These are phyloP conservation scores for Polypterus bichir DNA, from an alignment of 2,113 vertebrate genomes.

Conservation along the genomic window DNA sequence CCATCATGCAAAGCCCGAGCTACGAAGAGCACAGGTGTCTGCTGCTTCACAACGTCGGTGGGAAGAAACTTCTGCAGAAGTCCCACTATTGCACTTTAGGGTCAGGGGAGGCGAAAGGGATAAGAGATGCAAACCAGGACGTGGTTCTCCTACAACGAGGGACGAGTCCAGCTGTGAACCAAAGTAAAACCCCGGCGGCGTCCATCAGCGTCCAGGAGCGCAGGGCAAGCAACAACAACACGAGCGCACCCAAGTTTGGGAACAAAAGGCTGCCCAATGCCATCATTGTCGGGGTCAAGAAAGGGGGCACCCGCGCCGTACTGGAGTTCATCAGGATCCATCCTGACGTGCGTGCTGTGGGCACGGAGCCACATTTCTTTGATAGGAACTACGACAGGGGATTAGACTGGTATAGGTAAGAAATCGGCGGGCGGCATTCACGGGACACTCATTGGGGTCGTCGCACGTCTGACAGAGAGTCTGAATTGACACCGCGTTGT, in stretches of 20 bases:
- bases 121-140: conserved; percentile 21
- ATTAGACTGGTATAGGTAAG: conserved; percentile 94
- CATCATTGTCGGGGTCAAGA: conserved; percentile 87
- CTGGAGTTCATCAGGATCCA: conserved; percentile 92
- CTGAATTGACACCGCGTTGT: too few species aligned
- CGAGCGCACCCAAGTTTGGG: conserved; percentile 42
- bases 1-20: conserved; percentile 48
- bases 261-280: conserved; percentile 77
- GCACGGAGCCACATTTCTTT: conserved; percentile 92
- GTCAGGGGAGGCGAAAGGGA: conserved; percentile 25
- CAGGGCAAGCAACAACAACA: conserved; percentile 34
- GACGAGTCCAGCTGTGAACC: conserved; percentile 19
- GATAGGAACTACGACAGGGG: conserved; percentile 86
- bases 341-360: conserved; percentile 83
- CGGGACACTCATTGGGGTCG: too few species aligned
- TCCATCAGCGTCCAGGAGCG: conserved; percentile 14
- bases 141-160: conserved; percentile 13
- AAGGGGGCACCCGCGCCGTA: conserved; percentile 86
- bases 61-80: conserved; percentile 66
- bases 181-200: conserved; percentile 20
- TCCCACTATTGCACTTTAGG: conserved; percentile 45
- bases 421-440: background rate
- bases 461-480: too few species aligned
- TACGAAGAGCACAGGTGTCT: conserved; percentile 49
- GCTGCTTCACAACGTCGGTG: conserved; percentile 36